Conservation (phyloP, 2,113 vertebrate species). For the Microcebus ravelobensis region DNA sequence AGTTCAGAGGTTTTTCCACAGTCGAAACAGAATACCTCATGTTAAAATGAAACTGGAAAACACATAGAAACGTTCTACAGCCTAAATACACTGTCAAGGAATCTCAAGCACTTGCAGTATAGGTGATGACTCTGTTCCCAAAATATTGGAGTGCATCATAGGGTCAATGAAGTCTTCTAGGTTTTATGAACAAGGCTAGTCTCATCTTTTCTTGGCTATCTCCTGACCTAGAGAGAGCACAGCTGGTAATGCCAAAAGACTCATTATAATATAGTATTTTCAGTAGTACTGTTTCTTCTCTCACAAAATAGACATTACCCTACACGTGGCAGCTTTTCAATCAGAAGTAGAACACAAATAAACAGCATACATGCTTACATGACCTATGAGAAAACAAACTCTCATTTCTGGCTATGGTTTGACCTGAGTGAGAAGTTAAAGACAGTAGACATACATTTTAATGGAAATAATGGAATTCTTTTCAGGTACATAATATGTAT, state of each 20-base stretch:
- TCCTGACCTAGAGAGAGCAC: not conserved
- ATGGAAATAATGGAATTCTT: slow-evolving; percentile 18
- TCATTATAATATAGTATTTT: not conserved
- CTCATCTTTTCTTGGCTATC: not conserved
- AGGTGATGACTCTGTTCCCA: not conserved
- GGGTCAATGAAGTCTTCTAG: not conserved
- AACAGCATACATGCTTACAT: not conserved
- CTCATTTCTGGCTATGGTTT: not conserved
- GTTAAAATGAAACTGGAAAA: not conserved
- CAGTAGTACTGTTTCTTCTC: not conserved
- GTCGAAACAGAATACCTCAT: not conserved
- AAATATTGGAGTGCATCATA: not conserved
- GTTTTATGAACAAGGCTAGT: not conserved
- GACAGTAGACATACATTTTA: not conserved
- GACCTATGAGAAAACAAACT: not conserved
- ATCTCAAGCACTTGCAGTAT: not conserved
- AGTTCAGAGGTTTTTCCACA: not conserved
- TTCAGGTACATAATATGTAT: not conserved
- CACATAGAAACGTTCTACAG: not conserved
- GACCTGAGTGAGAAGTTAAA: not conserved
- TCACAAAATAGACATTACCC: not conserved
- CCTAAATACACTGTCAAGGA: not conserved
- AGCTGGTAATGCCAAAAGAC: not conserved
- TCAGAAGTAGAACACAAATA: not conserved
- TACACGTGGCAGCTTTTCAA: not conserved